Percentiles rank a stretch among this genome's conserved stretches.
Conservation (phyloP, 2,113 vertebrate genomes). For the Bos indicus region DNA sequence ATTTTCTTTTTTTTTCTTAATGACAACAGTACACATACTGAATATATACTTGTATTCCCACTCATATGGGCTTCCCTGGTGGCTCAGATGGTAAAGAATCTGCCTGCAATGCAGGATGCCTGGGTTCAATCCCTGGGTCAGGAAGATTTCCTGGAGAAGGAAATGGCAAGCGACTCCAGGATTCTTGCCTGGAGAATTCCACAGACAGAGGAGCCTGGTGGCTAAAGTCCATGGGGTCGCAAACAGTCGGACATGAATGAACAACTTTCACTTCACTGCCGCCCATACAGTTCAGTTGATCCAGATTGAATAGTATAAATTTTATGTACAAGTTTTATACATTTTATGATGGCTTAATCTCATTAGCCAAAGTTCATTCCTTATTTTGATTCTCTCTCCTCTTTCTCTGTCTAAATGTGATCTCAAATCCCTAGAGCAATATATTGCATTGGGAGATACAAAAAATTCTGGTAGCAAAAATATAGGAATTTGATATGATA, state of each 20-base stretch:
- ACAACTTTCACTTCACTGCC: background rate
- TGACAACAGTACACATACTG: background rate
- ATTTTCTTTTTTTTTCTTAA: background rate
- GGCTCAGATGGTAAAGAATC: background rate
- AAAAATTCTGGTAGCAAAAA: constrained; percentile 37
- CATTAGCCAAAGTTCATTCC: background rate
- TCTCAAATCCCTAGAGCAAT: constrained; percentile 27
- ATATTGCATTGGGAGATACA: constrained; percentile 30
- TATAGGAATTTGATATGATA: constrained; percentile 39
- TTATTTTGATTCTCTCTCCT: constrained; percentile 25
- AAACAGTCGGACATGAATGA: background rate
- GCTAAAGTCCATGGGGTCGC: background rate
- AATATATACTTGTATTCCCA: background rate
- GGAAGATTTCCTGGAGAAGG: background rate
- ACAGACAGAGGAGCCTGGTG: background rate
- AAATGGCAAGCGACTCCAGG: background rate
- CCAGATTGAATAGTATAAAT: background rate
- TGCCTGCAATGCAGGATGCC: background rate
- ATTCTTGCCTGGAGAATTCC: background rate
- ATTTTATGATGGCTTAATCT: constrained; percentile 17
- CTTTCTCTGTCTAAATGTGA: constrained; percentile 36
- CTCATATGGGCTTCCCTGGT: background rate
- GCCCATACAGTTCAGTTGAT: background rate
- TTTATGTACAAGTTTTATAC: background rate
- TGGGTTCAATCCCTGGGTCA: background rate